phyloP scores from a whole-genome alignment of 92 coral and sea anemone genomes.

The Galaxea fascicularis region DNA sequence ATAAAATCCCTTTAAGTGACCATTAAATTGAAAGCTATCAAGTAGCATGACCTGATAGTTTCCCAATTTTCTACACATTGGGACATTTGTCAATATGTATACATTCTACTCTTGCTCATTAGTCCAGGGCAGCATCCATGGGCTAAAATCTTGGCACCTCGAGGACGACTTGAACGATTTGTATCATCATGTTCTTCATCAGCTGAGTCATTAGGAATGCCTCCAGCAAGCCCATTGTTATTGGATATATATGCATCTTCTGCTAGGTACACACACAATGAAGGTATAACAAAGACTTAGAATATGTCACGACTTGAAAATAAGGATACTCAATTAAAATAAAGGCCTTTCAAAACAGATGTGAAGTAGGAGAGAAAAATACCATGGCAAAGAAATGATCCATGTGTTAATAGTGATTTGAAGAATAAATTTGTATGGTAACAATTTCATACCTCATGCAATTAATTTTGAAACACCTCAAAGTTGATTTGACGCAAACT shows the following conservation, averaged over 20 bases:
- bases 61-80: no score
- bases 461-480: no score
- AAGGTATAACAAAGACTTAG: slow-evolving; percentile 96
- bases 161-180: slow-evolving; percentile 63
- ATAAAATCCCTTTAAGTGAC: no score
- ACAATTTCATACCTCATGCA: no score
- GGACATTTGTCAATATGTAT: slow-evolving; percentile 15
- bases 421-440: no score
- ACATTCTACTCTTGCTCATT: slow-evolving; percentile 77
- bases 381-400: no score
- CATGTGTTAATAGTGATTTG: no score
- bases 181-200: slow-evolving; percentile 64
- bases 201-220: slow-evolving; percentile 61
- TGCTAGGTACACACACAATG: slow-evolving; percentile 87
- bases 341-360: background rate
- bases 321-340: background rate
- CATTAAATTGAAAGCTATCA: no score
- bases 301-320: slow-evolving; percentile 55
- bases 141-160: slow-evolving; percentile 78
- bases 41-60: no score
- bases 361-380: background rate
- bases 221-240: slow-evolving; percentile 64
- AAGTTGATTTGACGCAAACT: background rate
- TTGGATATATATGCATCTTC: slow-evolving; percentile 79
- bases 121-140: slow-evolving; percentile 91